phyloP scores from a whole-genome alignment of 2,113 vertebrate genomes.

The Brachionichthys hirsutus region DNA sequence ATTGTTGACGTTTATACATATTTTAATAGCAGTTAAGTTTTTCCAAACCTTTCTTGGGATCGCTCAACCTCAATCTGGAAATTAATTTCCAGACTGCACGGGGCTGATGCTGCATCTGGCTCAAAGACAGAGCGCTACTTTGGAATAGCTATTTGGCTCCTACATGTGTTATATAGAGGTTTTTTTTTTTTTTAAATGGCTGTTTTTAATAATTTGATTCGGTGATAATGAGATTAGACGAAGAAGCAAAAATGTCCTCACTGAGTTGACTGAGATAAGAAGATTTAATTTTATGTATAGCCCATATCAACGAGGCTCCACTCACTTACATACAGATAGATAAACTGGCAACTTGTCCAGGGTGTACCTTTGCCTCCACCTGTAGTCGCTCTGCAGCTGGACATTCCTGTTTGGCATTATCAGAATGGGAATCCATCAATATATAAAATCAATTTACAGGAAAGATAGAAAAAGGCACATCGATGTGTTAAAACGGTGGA shows the following conservation, averaged over 20 bases:
- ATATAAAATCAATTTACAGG: no score
- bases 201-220: constrained; percentile 4
- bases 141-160: not conserved
- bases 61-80: not conserved
- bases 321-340: no score
- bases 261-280: not conserved
- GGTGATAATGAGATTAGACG: constrained; percentile 23
- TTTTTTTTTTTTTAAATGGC: not conserved
- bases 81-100: not conserved
- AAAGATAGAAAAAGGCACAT: no score
- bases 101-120: not conserved
- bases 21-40: not conserved
- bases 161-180: constrained; percentile 1
- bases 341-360: no score
- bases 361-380: no score
- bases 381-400: no score
- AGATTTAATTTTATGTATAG: no score
- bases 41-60: not conserved
- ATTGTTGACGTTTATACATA: constrained; percentile 6
- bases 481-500: no score
- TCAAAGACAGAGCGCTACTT: not conserved
- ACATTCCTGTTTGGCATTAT: no score
- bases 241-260: not conserved
- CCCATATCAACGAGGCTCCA: no score
- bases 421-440: no score